Evolutionary conservation across 2,113 vertebrate species (phyloP).

Genomic region (Mobula hypostoma): DNA sequence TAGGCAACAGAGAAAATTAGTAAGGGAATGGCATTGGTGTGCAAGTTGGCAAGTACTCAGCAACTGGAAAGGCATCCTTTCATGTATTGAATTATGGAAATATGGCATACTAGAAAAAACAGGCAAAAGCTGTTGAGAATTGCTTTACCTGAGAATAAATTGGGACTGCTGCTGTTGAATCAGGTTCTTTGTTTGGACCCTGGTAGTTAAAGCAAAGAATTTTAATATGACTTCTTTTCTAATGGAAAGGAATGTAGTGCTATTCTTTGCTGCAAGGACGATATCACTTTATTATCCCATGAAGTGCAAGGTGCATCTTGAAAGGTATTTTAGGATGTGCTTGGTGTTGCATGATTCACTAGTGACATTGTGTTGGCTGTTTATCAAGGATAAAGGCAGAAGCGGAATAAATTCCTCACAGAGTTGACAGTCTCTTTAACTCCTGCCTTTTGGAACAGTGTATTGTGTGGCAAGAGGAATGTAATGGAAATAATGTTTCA

Average conservation of each 20-base stretch:
- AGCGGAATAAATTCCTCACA: neutral
- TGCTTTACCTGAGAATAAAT: neutral
- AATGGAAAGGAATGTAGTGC: neutral
- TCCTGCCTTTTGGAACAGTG: neutral
- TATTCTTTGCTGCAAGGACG: neutral
- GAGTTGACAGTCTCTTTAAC: conserved; percentile 11
- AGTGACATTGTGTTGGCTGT: neutral
- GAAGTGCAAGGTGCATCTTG: neutral
- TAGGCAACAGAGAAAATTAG: too few relatives aligned
- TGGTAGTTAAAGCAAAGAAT: neutral
- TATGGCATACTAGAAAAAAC: neutral
- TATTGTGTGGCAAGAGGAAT: neutral
- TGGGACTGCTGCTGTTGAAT: neutral
- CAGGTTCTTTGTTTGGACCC: neutral
- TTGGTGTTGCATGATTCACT: neutral
- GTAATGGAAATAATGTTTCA: neutral
- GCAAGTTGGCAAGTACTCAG: too few relatives aligned
- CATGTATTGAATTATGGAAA: too few relatives aligned
- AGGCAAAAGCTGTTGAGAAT: neutral
- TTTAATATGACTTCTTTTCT: neutral
- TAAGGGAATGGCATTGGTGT: too few relatives aligned
- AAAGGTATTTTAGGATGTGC: neutral
- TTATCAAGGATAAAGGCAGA: neutral
- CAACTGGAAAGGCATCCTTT: too few relatives aligned
- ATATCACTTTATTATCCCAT: neutral